Evolutionary conservation across 2,888 invertebrate genomes (phyloP).

Genomic region (Trichopria drosophilae): DNA sequence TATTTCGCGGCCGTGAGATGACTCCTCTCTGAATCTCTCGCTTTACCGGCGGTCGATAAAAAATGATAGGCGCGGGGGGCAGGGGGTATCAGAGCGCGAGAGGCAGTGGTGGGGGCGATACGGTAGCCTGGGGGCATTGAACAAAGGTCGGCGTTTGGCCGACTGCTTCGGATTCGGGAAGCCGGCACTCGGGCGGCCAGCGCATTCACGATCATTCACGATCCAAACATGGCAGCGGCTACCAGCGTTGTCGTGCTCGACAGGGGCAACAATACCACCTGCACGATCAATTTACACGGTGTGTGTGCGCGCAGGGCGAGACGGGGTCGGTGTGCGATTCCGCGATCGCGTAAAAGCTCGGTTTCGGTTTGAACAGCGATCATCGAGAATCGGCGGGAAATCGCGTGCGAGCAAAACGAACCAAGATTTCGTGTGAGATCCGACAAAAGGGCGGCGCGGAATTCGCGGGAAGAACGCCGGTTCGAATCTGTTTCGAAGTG

Average conservation of each 20-base stretch:
- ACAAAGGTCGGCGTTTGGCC: slow-evolving; percentile 50
- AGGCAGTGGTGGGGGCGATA: too few relatives aligned
- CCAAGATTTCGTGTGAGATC: too few relatives aligned
- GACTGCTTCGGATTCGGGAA: slow-evolving; percentile 38
- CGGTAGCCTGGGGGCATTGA: slow-evolving; percentile 47
- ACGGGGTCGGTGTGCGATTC: background rate
- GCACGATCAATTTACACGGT: slow-evolving; percentile 96
- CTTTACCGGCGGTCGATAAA: slow-evolving; percentile 6
- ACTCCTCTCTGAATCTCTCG: too few relatives aligned
- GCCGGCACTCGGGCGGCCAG: slow-evolving; percentile 44
- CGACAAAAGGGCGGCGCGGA: too few relatives aligned
- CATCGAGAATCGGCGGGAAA: background rate
- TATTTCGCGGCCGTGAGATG: too few relatives aligned
- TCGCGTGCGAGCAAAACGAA: background rate
- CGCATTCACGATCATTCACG: slow-evolving; percentile 54
- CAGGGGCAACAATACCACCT: slow-evolving; percentile 94
- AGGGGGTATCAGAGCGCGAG: slow-evolving; percentile 23
- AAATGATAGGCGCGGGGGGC: slow-evolving; percentile 18
- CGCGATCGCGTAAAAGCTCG: background rate
- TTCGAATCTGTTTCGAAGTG: too few relatives aligned
- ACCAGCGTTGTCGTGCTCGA: slow-evolving; percentile 94
- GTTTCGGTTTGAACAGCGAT: too few relatives aligned
- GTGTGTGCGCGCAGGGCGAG: slow-evolving; percentile 52
- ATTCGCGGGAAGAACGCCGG: too few relatives aligned
- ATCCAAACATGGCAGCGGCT: slow-evolving; percentile 73